phyloP scores from a whole-genome alignment of 2,888 invertebrate genomes.

The Corbicula japonica region DNA sequence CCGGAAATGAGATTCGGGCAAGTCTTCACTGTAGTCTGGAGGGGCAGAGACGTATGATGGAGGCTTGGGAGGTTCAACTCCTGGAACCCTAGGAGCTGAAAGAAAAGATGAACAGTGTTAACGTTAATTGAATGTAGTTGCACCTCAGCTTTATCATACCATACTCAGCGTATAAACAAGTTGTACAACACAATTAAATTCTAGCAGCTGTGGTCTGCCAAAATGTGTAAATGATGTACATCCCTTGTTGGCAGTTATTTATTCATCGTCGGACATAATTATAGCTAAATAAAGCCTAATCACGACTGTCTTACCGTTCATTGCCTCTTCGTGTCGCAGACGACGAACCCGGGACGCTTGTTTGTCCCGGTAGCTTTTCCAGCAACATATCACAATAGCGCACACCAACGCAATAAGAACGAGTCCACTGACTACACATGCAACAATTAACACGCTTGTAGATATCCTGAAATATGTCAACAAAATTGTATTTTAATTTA shows the following conservation, averaged over 20 bases:
- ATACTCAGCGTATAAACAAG: not conserved
- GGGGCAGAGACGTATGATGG: constrained; percentile 53
- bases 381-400: constrained; percentile 53
- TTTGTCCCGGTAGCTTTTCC: constrained; percentile 56
- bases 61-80: constrained; percentile 56
- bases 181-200: not conserved
- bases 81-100: constrained; percentile 42
- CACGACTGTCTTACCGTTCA: constrained; percentile 13
- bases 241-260: not conserved
- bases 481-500: too few species aligned
- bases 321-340: constrained; percentile 33
- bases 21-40: constrained; percentile 60
- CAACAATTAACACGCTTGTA: constrained; percentile 58
- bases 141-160: not conserved
- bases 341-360: constrained; percentile 45
- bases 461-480: constrained; percentile 45
- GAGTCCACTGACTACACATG: constrained; percentile 53
- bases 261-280: not conserved
- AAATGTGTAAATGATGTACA: not conserved
- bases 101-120: not conserved
- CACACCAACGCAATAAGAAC: constrained; percentile 51
- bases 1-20: constrained; percentile 64
- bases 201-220: not conserved
- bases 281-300: not conserved
- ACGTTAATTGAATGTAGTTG: not conserved